Percentiles rank a stretch among this genome's conserved stretches.
These are phyloP conservation scores for Choristoneura fumiferana DNA, from an alignment of 1,140 invertebrate genomes.

Conservation along the genomic window DNA sequence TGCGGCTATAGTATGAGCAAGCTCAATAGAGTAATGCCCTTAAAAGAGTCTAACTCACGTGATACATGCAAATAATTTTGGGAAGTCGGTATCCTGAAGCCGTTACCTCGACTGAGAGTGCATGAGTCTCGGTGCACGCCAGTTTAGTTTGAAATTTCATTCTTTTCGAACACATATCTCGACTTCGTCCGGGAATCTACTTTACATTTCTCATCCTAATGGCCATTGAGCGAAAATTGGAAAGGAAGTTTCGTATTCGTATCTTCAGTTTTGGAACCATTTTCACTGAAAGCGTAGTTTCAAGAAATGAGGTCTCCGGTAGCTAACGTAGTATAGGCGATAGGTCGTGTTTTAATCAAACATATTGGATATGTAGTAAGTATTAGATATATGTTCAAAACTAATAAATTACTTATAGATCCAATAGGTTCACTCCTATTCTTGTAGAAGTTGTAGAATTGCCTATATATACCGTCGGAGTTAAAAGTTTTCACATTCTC, in stretches of 20 bases:
- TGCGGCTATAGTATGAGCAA: too few species aligned
- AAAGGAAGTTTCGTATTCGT: conserved; percentile 64
- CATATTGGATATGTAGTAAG: too few species aligned
- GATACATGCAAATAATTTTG: conserved; percentile 49
- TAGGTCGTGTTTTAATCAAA: too few species aligned
- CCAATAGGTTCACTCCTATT: too few species aligned
- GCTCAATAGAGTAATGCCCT: too few species aligned
- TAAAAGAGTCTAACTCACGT: conserved; percentile 1
- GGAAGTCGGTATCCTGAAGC: conserved; percentile 46
- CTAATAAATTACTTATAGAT: too few species aligned
- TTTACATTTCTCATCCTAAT: conserved; percentile 70
- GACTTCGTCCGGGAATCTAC: conserved; percentile 62
- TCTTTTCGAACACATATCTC: conserved; percentile 72
- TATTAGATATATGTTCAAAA: too few species aligned
- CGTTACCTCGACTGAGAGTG: conserved; percentile 45
- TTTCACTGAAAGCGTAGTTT: conserved; percentile 10
- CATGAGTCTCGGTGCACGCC: conserved; percentile 38
- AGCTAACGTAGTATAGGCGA: too few species aligned
- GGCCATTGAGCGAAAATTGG: conserved; percentile 70
- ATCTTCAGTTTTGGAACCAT: conserved; percentile 38
- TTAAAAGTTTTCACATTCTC: too few species aligned
- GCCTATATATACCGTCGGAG: too few species aligned
- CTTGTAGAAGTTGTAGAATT: too few species aligned
- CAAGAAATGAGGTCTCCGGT: background rate
- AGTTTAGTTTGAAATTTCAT: conserved; percentile 72